Evolutionary conservation across 2,797 vertebrate genomes (phyloP).

Genomic region (Esox lucius): DNA sequence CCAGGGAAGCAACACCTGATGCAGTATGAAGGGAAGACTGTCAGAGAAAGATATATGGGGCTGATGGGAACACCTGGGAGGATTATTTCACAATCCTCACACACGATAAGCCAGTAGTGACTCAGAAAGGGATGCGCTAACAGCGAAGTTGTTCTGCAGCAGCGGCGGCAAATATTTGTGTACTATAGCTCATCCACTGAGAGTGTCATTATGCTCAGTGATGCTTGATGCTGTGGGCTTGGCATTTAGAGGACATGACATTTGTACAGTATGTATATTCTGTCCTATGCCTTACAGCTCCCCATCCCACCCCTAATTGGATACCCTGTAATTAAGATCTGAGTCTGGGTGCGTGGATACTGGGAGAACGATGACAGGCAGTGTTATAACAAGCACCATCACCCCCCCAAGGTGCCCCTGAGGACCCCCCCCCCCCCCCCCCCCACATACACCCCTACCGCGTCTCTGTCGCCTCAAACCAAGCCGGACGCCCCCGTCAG

Average conservation of each 20-base stretch:
- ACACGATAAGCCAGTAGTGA: not conserved
- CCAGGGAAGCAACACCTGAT: constrained; percentile 2
- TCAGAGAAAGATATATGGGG: not conserved
- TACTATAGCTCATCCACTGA: not conserved
- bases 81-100: not conserved
- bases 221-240: constrained; percentile 11
- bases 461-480: constrained; percentile 14
- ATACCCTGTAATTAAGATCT: not conserved
- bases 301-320: not conserved
- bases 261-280: constrained; percentile 3
- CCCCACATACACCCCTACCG: not conserved
- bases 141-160: not conserved
- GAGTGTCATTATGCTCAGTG: not conserved
- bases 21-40: not conserved
- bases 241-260: constrained; percentile 12
- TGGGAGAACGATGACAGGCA: constrained; percentile 2
- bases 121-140: not conserved
- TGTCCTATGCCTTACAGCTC: not conserved
- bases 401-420: constrained; percentile 15
- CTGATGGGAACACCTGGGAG: not conserved
- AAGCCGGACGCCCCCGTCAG: not conserved
- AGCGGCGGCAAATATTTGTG: not conserved
- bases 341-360: not conserved
- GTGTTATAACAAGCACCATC: constrained; percentile 22
- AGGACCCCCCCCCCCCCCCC: constrained; percentile 5